Evolutionary conservation across 2,797 vertebrate genomes (phyloP).

Genomic region (Crenichthys baileyi): DNA sequence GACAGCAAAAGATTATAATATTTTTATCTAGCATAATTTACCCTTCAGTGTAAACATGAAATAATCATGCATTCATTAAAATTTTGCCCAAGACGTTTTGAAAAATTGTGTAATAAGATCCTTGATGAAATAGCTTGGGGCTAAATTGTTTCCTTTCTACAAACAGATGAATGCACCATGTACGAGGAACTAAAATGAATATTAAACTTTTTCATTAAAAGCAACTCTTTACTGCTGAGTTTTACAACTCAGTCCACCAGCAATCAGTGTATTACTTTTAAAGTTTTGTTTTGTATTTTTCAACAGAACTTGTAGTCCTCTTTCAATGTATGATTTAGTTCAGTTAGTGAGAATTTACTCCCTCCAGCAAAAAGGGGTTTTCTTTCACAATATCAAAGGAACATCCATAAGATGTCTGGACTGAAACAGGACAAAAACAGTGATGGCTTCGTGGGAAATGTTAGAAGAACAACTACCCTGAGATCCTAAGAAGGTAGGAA

Average conservation of each 20-base stretch:
- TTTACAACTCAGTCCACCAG: constrained; percentile 15
- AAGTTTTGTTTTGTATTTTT: constrained; percentile 32
- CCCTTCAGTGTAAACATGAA: not conserved
- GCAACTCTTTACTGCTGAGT: not conserved
- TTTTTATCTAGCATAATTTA: not conserved
- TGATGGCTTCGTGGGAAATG: constrained; percentile 31
- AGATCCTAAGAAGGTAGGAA: constrained; percentile 15
- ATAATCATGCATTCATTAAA: not conserved
- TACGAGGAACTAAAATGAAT: constrained; percentile 28
- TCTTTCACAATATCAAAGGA: constrained; percentile 48
- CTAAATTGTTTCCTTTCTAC: constrained; percentile 18
- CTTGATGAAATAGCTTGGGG: constrained; percentile 20
- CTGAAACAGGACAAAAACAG: constrained; percentile 22
- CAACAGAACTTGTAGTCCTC: constrained; percentile 7
- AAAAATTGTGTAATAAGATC: not conserved
- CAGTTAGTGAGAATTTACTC: constrained; percentile 34
- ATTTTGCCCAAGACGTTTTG: not conserved
- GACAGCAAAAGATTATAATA: not conserved
- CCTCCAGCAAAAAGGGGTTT: constrained; percentile 54
- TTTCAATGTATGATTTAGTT: constrained; percentile 46
- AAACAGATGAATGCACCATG: constrained; percentile 14
- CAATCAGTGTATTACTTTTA: constrained; percentile 31
- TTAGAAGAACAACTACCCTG: not conserved
- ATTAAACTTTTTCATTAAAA: constrained; percentile 20
- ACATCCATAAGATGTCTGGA: constrained; percentile 44